phyloP scores from a whole-genome alignment of 2,113 vertebrate genomes.

The Gavialis gangeticus region DNA sequence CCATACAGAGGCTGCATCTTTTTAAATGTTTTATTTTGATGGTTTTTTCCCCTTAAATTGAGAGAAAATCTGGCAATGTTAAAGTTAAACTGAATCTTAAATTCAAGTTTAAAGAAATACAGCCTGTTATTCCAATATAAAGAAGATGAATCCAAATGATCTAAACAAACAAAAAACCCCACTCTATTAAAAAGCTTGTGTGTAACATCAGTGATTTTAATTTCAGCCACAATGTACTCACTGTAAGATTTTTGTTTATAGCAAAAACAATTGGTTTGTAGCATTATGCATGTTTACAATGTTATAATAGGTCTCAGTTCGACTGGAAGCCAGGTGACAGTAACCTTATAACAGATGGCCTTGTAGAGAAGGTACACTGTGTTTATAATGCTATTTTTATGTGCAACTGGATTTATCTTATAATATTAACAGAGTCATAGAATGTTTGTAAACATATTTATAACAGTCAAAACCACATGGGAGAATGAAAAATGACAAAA shows the following conservation, averaged over 20 bases:
- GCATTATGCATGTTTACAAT: neutral
- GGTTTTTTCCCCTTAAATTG: no score
- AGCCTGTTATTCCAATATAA: no score
- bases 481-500: rapidly evolving
- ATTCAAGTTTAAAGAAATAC: no score
- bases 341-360: neutral
- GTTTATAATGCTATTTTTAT: neutral
- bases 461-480: rapidly evolving
- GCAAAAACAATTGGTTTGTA: neutral
- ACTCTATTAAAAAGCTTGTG: rapidly evolving
- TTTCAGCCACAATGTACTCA: rapidly evolving
- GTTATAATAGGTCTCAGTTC: neutral
- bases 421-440: neutral
- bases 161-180: rapidly evolving
- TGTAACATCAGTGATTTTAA: neutral
- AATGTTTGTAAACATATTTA: neutral
- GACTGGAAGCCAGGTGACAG: neutral
- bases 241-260: neutral
- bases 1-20: no score
- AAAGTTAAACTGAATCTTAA: no score
- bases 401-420: neutral
- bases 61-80: no score
- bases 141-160: neutral
- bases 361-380: rapidly evolving
- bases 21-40: no score